These are phyloP conservation scores for Zygogramma bicolorata DNA, from an alignment of 2,888 invertebrate species.

Conservation along the genomic window DNA sequence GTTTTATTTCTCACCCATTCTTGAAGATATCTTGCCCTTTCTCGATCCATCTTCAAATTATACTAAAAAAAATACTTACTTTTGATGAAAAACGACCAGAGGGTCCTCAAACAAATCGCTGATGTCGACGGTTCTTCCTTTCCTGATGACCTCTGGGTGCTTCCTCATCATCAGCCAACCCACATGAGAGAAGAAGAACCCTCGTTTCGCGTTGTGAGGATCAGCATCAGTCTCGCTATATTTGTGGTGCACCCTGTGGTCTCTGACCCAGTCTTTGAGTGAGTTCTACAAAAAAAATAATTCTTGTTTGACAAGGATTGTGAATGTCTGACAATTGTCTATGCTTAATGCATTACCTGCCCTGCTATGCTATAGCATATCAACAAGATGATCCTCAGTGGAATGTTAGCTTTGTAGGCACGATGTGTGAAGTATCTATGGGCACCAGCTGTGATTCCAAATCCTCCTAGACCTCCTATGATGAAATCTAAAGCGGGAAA, in stretches of 20 bases:
- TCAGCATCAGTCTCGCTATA: conserved; percentile 94
- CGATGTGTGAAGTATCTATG: conserved; percentile 97
- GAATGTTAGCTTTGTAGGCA: conserved; percentile 95
- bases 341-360: too few relatives aligned
- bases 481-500: conserved; percentile 73
- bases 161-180: conserved; percentile 94
- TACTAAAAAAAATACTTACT: conserved; percentile 68
- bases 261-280: conserved; percentile 83
- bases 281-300: conserved; percentile 71
- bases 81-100: conserved; percentile 83
- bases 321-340: too few relatives aligned
- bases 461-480: conserved; percentile 81
- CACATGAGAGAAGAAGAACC: conserved; percentile 96
- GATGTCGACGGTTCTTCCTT: conserved; percentile 90
- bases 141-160: conserved; percentile 88
- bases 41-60: too few relatives aligned
- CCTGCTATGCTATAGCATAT: conserved; percentile 86
- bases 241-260: conserved; percentile 91
- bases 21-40: too few relatives aligned
- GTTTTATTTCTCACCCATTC: too few relatives aligned
- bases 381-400: conserved; percentile 82
- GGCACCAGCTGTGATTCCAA: conserved; percentile 97
- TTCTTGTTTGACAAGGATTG: background rate
- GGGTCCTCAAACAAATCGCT: conserved; percentile 84
- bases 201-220: conserved; percentile 91